Evolutionary conservation across 2,888 invertebrate genomes (phyloP).

Genomic region (Ashinkailepas kermadecensis): DNA sequence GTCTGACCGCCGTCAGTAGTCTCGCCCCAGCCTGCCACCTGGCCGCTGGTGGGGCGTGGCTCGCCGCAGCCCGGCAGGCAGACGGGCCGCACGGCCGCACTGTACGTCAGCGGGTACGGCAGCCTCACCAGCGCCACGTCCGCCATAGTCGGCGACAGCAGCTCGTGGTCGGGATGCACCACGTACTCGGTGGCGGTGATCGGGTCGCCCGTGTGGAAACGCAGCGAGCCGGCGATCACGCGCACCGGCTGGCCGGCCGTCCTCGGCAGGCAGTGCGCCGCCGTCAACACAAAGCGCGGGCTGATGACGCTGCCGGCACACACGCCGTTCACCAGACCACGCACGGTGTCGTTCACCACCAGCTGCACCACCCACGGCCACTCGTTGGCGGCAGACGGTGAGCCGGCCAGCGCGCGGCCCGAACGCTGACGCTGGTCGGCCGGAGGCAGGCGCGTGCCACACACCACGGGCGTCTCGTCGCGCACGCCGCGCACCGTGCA

Average conservation of each 20-base stretch:
- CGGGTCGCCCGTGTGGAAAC: background rate
- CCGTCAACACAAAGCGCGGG: background rate
- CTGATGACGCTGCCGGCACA: background rate
- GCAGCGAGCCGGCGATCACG: background rate
- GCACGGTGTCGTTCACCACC: background rate
- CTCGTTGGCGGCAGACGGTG: background rate
- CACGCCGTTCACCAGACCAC: background rate
- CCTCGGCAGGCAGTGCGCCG: background rate
- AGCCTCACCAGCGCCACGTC: background rate
- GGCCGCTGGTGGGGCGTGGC: background rate
- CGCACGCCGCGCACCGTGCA: background rate
- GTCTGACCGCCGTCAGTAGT: background rate
- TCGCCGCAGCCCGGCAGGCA: background rate
- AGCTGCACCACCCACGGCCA: conserved; percentile 5
- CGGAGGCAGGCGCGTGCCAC: background rate
- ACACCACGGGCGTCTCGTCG: background rate
- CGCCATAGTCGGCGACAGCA: background rate
- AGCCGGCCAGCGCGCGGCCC: background rate
- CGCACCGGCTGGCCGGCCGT: background rate
- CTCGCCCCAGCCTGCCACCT: background rate
- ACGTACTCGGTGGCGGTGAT: background rate
- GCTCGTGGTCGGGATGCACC: background rate
- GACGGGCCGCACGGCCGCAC: background rate
- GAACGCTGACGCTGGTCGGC: background rate
- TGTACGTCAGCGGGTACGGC: background rate